Evolutionary conservation across 2,113 vertebrate species (phyloP), one percentile per base, ranked within the genome.

Genomic region (Osmerus mordax): DNA sequence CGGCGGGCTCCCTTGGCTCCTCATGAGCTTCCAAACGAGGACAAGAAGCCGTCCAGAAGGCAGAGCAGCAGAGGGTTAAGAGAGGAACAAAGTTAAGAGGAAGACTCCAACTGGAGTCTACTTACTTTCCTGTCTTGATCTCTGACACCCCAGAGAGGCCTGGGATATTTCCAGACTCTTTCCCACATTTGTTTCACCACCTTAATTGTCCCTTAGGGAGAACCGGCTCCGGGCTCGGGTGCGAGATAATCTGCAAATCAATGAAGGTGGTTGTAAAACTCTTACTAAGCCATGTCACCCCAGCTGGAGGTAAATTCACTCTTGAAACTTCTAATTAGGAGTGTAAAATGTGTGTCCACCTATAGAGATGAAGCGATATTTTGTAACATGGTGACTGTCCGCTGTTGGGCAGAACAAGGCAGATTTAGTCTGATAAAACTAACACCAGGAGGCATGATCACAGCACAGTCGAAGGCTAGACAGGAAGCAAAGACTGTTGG

Each of bases 161-260:
- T 80, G 90, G 91, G 88, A 84, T 86, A 88, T 91, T 92, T 88
- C 77, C 62, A 77, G 69, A 82, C 82, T 92, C 85, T 94, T 95
- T 95, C 92, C 92, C 94, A 94, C 93, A 92, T 92, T 92, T 90
- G 82, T 86, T 93, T 91, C 83, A 84, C 86, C 86, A 90, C 87
- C 86, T 75, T 74, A 69, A 52, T 71, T 83, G 83, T 91, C 92
- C 90, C 89, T 81, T 79, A 88, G 89, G 89, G 87, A 90, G 82
- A 87, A 83, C 3, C 0, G 25, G 25, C 25, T 28, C 25, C 65
- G 80, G 88, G 90, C 91, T 94, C 91, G 86, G 91, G 92, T 75
- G 83, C 82, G 87, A 93, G 93, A 93, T 94, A 95, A 94, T 94
- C 91, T 93, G 89, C 75, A 92, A 92, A 95, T 95, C 94, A 94